Evolutionary conservation across 1,140 invertebrate genomes (phyloP).

Genomic region (Tetraneura akinire): DNA sequence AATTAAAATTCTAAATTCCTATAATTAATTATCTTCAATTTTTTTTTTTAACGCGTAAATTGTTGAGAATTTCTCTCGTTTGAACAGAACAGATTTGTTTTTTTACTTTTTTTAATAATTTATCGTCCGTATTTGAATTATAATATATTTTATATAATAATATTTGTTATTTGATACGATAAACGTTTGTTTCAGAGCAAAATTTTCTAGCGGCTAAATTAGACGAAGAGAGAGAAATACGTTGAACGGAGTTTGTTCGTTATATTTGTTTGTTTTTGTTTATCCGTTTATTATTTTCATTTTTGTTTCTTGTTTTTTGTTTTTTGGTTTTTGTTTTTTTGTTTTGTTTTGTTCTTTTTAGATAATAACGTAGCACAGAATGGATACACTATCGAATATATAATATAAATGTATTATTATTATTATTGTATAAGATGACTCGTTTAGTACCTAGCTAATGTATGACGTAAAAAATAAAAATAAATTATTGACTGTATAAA

Average conservation of each 20-base stretch:
- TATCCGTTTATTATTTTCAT: too few species aligned
- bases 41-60: neutral
- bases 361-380: slow-evolving; percentile 26
- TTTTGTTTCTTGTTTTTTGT: neutral
- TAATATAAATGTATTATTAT: neutral
- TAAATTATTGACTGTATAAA: slow-evolving; percentile 46
- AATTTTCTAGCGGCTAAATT: slow-evolving; percentile 25
- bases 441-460: slow-evolving; percentile 41
- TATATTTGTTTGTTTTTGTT: too few species aligned
- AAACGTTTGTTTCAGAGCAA: slow-evolving; percentile 49
- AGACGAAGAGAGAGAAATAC: slow-evolving; percentile 37
- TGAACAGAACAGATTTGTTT: neutral
- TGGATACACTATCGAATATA: slow-evolving; percentile 15
- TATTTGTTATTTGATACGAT: too few species aligned
- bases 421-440: slow-evolving; percentile 26
- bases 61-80: neutral
- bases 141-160: too few species aligned
- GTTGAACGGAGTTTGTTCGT: too few species aligned
- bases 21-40: neutral
- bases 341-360: slow-evolving; percentile 3
- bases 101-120: neutral
- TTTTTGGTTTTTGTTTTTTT: too few species aligned
- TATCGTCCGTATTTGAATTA: too few species aligned
- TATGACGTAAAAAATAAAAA: slow-evolving; percentile 35
- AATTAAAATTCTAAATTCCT: neutral